Evolutionary conservation across 2,797 vertebrate species (phyloP).

Genomic region (Galagoides demidoff): DNA sequence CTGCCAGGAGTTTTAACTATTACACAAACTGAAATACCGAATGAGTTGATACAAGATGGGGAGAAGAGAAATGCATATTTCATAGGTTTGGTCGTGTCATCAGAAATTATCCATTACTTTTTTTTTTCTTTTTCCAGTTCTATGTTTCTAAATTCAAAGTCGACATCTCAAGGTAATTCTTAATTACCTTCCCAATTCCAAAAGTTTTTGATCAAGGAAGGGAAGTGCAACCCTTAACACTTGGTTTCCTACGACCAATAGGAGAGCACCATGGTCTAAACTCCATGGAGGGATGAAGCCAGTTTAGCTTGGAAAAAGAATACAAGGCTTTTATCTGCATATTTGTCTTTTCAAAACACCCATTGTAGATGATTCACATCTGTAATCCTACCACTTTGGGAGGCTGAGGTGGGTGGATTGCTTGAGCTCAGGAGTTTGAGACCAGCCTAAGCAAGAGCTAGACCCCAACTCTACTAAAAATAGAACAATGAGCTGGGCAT

Average conservation of each 20-base stretch:
- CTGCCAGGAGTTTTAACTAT: conserved; percentile 92
- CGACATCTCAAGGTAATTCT: conserved; percentile 47
- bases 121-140: conserved; percentile 1
- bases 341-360: background rate
- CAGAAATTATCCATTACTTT: conserved; percentile 76
- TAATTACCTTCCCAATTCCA: conserved; percentile 25
- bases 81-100: conserved; percentile 79
- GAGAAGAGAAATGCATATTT: conserved; percentile 78
- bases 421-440: no score
- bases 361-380: background rate
- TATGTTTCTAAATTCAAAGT: conserved; percentile 55
- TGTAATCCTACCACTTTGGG: no score
- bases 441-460: no score
- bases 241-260: background rate
- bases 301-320: background rate
- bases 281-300: background rate
- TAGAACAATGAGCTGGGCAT: no score
- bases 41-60: conserved; percentile 81
- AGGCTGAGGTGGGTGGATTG: no score
- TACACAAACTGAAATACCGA: conserved; percentile 87
- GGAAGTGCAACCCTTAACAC: background rate
- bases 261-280: background rate
- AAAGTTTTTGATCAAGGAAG: conserved; percentile 49
- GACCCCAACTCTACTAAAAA: no score
- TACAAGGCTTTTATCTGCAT: background rate